Percentiles rank a stretch among this genome's conserved stretches.
These are phyloP conservation scores for Megalopta genalis DNA, from an alignment of 1,140 invertebrate genomes.

Conservation along the genomic window DNA sequence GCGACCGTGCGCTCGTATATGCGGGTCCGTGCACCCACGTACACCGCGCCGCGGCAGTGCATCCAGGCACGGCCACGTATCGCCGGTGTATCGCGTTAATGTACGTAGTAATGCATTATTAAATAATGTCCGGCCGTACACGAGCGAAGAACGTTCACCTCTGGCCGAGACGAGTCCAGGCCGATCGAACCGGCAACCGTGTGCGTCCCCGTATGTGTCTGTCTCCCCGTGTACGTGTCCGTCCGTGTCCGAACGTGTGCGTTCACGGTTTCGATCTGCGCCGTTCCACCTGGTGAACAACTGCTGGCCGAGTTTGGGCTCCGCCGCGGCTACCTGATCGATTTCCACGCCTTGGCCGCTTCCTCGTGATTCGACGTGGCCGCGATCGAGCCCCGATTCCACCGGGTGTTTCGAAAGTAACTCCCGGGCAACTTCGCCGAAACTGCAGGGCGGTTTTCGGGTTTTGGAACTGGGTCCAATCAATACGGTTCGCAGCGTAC, in stretches of 20 bases:
- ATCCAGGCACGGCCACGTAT: conserved; percentile 56
- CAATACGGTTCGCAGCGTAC: background rate
- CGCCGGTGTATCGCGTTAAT: conserved; percentile 65
- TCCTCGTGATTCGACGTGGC: conserved; percentile 31
- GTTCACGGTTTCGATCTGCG: conserved; percentile 51
- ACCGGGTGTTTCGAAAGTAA: conserved; percentile 29
- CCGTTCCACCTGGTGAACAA: conserved; percentile 55
- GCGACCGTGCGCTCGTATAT: conserved; percentile 14
- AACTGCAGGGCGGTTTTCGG: background rate
- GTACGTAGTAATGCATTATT: conserved; percentile 66
- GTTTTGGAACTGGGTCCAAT: background rate
- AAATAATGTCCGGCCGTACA: conserved; percentile 64
- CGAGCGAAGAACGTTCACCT: conserved; percentile 65
- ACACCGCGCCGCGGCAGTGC: conserved; percentile 14
- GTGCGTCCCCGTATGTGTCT: too few relatives aligned
- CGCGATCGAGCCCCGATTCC: conserved; percentile 35
- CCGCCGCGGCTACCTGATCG: conserved; percentile 38
- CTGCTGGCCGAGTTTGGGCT: conserved; percentile 61
- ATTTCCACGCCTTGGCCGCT: conserved; percentile 44
- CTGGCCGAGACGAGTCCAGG: conserved; percentile 26
- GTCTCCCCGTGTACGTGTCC: background rate
- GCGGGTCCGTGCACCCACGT: conserved; percentile 14
- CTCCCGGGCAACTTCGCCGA: background rate
- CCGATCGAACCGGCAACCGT: conserved; percentile 27
- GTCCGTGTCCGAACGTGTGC: background rate